phyloP scores from a whole-genome alignment of 2,888 invertebrate genomes.

The Drosophila anomalipes region DNA sequence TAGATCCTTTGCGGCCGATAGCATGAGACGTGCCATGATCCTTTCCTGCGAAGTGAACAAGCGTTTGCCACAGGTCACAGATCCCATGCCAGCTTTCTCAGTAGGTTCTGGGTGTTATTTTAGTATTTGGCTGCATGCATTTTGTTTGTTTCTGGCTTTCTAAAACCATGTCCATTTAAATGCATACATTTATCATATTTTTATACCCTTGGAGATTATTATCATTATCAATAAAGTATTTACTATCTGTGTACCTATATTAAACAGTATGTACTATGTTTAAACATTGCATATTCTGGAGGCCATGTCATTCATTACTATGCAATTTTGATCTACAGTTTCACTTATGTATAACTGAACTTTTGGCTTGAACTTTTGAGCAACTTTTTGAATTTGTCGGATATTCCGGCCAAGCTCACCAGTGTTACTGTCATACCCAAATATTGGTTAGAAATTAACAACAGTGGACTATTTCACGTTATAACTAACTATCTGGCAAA shows the following conservation, averaged over 20 bases:
- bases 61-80: slow-evolving; percentile 74
- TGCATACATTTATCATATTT: neutral
- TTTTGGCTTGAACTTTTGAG: neutral
- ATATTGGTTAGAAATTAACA: neutral
- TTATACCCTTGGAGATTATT: neutral
- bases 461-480: neutral
- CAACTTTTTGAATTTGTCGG: neutral
- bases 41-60: slow-evolving; percentile 68
- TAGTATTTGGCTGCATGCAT: neutral
- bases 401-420: neutral
- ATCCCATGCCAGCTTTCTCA: slow-evolving; percentile 73
- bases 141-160: slow-evolving; percentile 12
- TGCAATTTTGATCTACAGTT: neutral
- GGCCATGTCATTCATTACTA: neutral
- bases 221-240: neutral
- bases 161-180: neutral
- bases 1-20: slow-evolving; percentile 73
- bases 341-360: neutral
- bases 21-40: slow-evolving; percentile 64
- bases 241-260: neutral
- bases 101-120: neutral
- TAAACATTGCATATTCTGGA: neutral
- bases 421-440: neutral
- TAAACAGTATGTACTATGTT: neutral
- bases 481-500: neutral